Evolutionary conservation across 2,888 invertebrate species (phyloP).

Genomic region (Cloeon dipterum): DNA sequence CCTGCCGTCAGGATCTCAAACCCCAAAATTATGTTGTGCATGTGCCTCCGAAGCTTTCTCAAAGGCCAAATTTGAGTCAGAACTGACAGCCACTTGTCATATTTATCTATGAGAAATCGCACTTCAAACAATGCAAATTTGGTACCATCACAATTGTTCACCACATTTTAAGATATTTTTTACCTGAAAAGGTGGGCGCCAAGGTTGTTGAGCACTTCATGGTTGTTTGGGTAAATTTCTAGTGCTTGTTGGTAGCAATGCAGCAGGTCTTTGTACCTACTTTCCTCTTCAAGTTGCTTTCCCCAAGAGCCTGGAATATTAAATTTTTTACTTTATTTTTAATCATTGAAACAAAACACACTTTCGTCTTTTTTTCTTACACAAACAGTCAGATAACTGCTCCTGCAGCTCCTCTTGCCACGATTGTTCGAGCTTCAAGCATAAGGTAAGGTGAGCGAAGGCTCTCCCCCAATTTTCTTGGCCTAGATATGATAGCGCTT

Average conservation of each 20-base stretch:
- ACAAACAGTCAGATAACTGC: constrained; percentile 12
- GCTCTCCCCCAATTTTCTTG: constrained; percentile 13
- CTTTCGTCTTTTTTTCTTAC: constrained; percentile 9
- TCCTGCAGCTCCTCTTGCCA: constrained; percentile 10
- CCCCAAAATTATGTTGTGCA: constrained; percentile 6
- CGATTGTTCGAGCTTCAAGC: constrained; percentile 12
- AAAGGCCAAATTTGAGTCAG: no score
- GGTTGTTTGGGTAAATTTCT: constrained; percentile 23
- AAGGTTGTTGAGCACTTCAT: constrained; percentile 23
- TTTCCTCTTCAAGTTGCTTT: constrained; percentile 13
- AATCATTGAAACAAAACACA: neutral
- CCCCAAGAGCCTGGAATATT: constrained; percentile 11
- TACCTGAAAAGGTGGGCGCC: constrained; percentile 26
- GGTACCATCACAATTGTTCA: no score
- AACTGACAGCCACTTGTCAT: no score
- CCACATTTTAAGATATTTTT: no score
- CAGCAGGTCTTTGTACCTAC: constrained; percentile 16
- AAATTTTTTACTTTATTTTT: neutral
- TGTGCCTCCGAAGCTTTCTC: constrained; percentile 5
- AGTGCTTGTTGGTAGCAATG: constrained; percentile 20
- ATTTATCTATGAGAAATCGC: no score
- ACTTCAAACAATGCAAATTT: no score
- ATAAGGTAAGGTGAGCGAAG: constrained; percentile 15
- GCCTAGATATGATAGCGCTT: constrained; percentile 12
- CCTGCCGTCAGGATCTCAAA: constrained; percentile 10